phyloP scores from a whole-genome alignment of 1,140 invertebrate species.

The Magallana ariakensis region DNA sequence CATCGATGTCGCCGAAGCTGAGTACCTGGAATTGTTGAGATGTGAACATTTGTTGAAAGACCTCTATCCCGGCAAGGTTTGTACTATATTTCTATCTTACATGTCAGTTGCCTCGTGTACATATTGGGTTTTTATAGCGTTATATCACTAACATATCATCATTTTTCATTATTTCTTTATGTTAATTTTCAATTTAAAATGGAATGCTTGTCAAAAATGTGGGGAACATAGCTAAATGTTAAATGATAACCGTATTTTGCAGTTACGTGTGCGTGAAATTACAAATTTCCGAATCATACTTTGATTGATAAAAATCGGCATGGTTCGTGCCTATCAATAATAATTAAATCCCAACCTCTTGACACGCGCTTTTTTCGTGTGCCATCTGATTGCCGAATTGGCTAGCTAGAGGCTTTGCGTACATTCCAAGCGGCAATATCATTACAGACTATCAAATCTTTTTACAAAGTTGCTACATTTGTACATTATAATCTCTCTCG shows the following conservation, averaged over 20 bases:
- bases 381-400: background rate
- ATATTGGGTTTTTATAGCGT: too few species aligned
- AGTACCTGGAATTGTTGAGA: slow-evolving; percentile 20
- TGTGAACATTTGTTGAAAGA: slow-evolving; percentile 45
- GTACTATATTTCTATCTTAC: background rate
- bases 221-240: too few species aligned
- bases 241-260: too few species aligned
- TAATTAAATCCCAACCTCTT: slow-evolving; percentile 15
- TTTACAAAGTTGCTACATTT: too few species aligned
- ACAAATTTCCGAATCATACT: background rate
- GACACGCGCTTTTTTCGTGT: slow-evolving; percentile 23
- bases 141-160: too few species aligned
- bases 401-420: background rate
- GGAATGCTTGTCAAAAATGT: too few species aligned
- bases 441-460: too few species aligned
- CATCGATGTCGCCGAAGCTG: slow-evolving; percentile 24
- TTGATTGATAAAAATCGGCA: background rate
- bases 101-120: too few species aligned
- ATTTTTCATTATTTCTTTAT: too few species aligned
- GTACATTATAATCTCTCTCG: too few species aligned
- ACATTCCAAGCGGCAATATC: too few species aligned
- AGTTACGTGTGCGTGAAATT: background rate
- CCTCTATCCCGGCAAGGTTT: slow-evolving; percentile 26
- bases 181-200: too few species aligned
- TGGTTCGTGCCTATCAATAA: background rate